Evolutionary conservation across 2,888 invertebrate genomes (phyloP), one percentile per base, ranked within the genome.

Genomic region (Helleia helle): DNA sequence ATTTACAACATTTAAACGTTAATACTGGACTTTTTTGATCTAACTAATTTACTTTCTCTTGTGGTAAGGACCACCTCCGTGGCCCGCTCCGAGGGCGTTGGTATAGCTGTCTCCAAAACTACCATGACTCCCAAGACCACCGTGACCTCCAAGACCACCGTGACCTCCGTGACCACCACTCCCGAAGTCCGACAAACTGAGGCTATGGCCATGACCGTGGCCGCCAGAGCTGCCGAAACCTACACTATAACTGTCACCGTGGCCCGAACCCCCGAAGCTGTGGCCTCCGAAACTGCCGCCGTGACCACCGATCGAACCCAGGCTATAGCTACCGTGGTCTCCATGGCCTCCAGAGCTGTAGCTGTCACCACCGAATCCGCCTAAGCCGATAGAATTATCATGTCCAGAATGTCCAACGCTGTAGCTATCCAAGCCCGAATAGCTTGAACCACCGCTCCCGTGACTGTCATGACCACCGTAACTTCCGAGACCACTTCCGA

Each of bases 31-130:
- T 38, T 38, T 31, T 39, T n/a, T n/a, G n/a, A n/a, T n/a, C n/a
- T n/a, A n/a, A 38, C 28, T 34, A 26, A 39, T 51, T 65, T 53
- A 68, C 50, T 71, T 68, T 48, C 65, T 63, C 55, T 66, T 61
- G 46, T 71, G 79, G 51, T 84, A 84, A 1, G 81, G 83, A 1
- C 86, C 86, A 9, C 85, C 84, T 0, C 85, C 84, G 46, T 84
- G 83, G 9, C 86, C 86, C 3, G 85, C 66, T 13, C 69, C 58
- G 38, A 77, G 59, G 43, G 75, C 83, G 47, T 69, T 76, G 24
- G 71, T 76, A 58, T 77, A 85, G 48, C 74, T 85, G 50, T 76
- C 86, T 43, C 72, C 76, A 6, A 51, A 56, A 12, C 61, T 55
- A 1, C 65, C 58, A 15, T 58, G 51, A 3, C 59, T 56, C 4